phyloP scores from a whole-genome alignment of 2,113 vertebrate genomes.

The Xiphophorus maculatus region DNA sequence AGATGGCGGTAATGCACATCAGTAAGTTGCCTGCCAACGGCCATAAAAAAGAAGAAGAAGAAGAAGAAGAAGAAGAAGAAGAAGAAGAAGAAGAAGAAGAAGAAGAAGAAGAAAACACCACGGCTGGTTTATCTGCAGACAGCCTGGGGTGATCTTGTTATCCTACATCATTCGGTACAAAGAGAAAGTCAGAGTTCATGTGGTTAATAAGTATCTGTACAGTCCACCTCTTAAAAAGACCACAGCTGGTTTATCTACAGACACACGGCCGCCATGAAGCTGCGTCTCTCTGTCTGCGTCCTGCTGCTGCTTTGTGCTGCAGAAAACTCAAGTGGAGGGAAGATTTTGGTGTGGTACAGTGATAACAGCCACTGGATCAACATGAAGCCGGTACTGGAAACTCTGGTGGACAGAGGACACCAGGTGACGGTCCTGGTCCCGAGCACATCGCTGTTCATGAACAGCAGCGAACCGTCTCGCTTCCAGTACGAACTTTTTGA shows the following conservation, averaged over 20 bases:
- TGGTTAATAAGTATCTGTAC: conserved; percentile 57
- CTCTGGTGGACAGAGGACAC: conserved; percentile 70
- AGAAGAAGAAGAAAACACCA: background rate
- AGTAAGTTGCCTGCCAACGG: too few species aligned
- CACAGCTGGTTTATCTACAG: background rate
- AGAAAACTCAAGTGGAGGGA: conserved; percentile 64
- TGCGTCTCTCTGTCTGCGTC: conserved; percentile 4
- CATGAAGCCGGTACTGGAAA: conserved; percentile 74
- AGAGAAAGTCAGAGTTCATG: conserved; percentile 30
- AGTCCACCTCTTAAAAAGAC: background rate
- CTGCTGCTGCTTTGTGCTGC: conserved; percentile 67
- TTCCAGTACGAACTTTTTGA: conserved; percentile 63
- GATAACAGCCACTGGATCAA: conserved; percentile 86
- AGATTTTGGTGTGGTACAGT: conserved; percentile 81
- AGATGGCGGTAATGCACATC: too few species aligned
- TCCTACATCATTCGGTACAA: background rate
- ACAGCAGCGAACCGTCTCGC: conserved; percentile 32
- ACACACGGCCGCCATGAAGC: conserved; percentile 44
- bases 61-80: background rate
- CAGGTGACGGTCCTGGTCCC: conserved; percentile 74
- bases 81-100: background rate
- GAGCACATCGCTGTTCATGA: conserved; percentile 36
- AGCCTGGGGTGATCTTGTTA: background rate
- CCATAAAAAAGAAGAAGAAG: background rate
- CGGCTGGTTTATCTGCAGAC: background rate